Percentiles rank a stretch among this genome's conserved stretches.
Evolutionary conservation across 2,888 invertebrate species (phyloP).

Genomic region (Sminthurinus aureus): DNA sequence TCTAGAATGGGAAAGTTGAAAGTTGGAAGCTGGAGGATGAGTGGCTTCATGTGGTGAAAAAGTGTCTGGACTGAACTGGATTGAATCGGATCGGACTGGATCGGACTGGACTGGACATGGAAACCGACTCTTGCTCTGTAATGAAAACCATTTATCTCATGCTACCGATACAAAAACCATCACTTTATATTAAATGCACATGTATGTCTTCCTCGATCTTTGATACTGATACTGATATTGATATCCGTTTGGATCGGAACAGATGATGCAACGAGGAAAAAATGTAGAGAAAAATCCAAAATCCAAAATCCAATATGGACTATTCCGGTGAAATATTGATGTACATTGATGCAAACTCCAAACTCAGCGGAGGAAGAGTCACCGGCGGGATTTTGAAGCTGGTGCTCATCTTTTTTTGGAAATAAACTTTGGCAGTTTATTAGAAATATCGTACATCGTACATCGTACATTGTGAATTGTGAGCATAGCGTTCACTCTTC

Average conservation of each 20-base stretch:
- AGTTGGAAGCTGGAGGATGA: not conserved
- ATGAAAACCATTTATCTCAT: conserved; percentile 17
- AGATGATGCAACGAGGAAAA: not conserved
- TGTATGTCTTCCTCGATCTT: not conserved
- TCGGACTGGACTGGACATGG: conserved; percentile 6
- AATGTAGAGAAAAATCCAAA: not conserved
- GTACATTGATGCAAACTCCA: not conserved
- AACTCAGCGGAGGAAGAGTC: not conserved
- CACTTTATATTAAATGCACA: not conserved
- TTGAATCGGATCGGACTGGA: not conserved
- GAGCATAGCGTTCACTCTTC: not conserved
- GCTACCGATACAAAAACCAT: not conserved
- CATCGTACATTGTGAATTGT: too few species aligned
- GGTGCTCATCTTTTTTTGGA: too few species aligned
- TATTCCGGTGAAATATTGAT: not conserved
- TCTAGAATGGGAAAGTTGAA: too few species aligned
- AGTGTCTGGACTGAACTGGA: not conserved
- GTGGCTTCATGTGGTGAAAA: not conserved
- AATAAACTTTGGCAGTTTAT: not conserved
- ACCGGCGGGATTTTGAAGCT: not conserved
- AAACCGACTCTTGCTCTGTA: not conserved
- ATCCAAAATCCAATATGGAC: not conserved
- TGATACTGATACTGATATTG: not conserved
- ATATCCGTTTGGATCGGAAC: not conserved
- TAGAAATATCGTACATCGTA: too few species aligned